Evolutionary conservation across 37 sponge, comb jelly and placozoan genomes (phyloP).

Genomic region (Aplysina aerophoba): DNA sequence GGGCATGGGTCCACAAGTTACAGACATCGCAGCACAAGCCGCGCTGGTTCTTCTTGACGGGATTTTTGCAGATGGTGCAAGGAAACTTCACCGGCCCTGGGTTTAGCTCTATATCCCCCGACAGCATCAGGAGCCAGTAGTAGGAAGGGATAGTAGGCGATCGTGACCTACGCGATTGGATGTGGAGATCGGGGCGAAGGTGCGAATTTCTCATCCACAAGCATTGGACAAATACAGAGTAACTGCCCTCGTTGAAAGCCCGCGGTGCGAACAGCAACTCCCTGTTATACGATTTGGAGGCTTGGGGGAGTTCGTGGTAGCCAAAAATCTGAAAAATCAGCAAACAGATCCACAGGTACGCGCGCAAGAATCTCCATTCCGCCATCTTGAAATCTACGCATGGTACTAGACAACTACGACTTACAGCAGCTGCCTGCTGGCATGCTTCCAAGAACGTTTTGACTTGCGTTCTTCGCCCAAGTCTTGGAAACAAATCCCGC

Average conservation of each 20-base stretch:
- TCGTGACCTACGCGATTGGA: slow-evolving; percentile 8
- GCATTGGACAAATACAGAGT: slow-evolving; percentile 3
- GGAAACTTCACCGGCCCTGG: slow-evolving; percentile 13
- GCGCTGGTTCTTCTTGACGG: slow-evolving; percentile 12
- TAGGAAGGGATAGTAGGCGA: slow-evolving; percentile 12
- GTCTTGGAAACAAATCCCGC: no score
- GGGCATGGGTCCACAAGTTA: slow-evolving; percentile 12
- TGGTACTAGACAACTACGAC: no score
- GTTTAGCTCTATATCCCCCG: slow-evolving; percentile 12
- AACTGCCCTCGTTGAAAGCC: slow-evolving; percentile 12
- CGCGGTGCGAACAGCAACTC: slow-evolving; percentile 4
- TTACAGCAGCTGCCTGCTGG: no score
- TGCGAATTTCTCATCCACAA: slow-evolving; percentile 11
- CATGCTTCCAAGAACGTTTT: no score
- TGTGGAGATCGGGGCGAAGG: slow-evolving; percentile 5
- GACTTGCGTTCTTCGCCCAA: no score
- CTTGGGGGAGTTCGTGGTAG: slow-evolving; percentile 8
- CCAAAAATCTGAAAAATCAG: slow-evolving; percentile 3
- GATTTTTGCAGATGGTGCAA: slow-evolving; percentile 7
- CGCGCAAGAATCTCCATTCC: slow-evolving; percentile 8
- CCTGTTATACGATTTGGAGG: slow-evolving; percentile 3
- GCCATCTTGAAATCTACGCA: no score
- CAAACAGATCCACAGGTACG: slow-evolving; percentile 2
- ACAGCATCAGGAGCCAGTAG: slow-evolving; percentile 4
- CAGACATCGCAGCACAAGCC: slow-evolving; percentile 12